Evolutionary conservation across 2,888 invertebrate species (phyloP).

Genomic region (Leucoptera coffeella): DNA sequence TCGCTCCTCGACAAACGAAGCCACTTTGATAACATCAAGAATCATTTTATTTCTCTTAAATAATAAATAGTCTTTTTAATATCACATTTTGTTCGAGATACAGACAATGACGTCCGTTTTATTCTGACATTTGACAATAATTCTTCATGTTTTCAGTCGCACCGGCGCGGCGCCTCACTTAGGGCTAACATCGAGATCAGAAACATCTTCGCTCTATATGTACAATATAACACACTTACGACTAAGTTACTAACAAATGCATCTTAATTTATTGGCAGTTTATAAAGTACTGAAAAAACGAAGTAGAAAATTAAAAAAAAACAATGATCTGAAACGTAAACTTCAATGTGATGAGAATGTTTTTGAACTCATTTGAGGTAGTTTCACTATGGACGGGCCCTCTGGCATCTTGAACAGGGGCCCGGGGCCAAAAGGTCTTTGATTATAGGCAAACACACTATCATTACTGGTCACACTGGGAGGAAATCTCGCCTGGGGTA

Average conservation of each 20-base stretch:
- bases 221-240: no score
- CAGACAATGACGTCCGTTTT: slow-evolving; percentile 49
- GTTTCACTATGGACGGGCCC: slow-evolving; percentile 26
- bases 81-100: slow-evolving; percentile 47
- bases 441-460: slow-evolving; percentile 18
- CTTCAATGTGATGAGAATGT: neutral
- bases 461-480: slow-evolving; percentile 5
- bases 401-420: slow-evolving; percentile 25
- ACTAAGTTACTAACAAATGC: slow-evolving; percentile 18
- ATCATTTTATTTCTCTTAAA: slow-evolving; percentile 38
- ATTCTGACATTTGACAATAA: slow-evolving; percentile 42
- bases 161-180: slow-evolving; percentile 27
- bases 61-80: slow-evolving; percentile 45
- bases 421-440: slow-evolving; percentile 13
- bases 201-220: no score
- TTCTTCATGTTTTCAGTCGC: slow-evolving; percentile 53
- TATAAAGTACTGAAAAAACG: slow-evolving; percentile 21
- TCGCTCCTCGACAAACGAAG: slow-evolving; percentile 8
- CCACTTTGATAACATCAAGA: slow-evolving; percentile 48
- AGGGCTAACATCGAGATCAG: slow-evolving; percentile 46
- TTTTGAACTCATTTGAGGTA: slow-evolving; percentile 26
- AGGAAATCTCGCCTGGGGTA: slow-evolving; percentile 28
- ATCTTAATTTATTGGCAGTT: slow-evolving; percentile 41
- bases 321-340: neutral
- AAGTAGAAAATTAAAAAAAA: slow-evolving; percentile 18